phyloP scores from a whole-genome alignment of 2,888 invertebrate genomes.

The Caenorhabditis wallacei region DNA sequence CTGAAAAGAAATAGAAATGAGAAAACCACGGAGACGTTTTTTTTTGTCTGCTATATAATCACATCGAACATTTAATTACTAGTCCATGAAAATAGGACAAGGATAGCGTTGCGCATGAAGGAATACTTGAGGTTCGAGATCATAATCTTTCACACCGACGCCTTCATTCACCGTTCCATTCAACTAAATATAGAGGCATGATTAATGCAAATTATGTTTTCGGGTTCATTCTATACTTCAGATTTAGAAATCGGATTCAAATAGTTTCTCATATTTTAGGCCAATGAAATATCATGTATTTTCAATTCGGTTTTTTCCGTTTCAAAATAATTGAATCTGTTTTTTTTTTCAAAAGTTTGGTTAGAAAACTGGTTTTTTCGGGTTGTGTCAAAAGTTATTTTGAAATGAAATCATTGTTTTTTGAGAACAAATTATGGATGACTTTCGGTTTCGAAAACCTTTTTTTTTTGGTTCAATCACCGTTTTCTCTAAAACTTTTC shows the following conservation, averaged over 20 bases:
- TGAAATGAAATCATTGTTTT: constrained; percentile 8
- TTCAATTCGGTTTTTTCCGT: background rate
- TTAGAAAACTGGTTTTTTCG: constrained; percentile 12
- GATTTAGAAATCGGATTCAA: background rate
- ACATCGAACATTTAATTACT: constrained; percentile 32
- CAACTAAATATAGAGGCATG: constrained; percentile 5
- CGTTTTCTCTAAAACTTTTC: no score
- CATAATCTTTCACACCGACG: constrained; percentile 45
- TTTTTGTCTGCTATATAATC: constrained; percentile 27
- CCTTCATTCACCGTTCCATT: constrained; percentile 6
- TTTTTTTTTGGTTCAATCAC: background rate
- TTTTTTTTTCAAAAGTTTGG: background rate
- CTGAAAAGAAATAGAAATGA: constrained; percentile 52
- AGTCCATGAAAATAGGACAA: constrained; percentile 44
- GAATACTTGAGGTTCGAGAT: constrained; percentile 44
- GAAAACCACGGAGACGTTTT: background rate
- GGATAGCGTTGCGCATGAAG: constrained; percentile 39
- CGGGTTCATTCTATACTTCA: constrained; percentile 4
- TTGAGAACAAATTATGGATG: constrained; percentile 14
- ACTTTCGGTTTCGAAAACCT: background rate
- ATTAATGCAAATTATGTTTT: constrained; percentile 6
- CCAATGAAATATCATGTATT: constrained; percentile 1
- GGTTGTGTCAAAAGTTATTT: constrained; percentile 18
- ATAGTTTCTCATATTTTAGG: background rate
- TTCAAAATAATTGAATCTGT: background rate